Evolutionary conservation across 2,888 invertebrate genomes (phyloP), one percentile per base, ranked within the genome.

Genomic region (Acleris literana): DNA sequence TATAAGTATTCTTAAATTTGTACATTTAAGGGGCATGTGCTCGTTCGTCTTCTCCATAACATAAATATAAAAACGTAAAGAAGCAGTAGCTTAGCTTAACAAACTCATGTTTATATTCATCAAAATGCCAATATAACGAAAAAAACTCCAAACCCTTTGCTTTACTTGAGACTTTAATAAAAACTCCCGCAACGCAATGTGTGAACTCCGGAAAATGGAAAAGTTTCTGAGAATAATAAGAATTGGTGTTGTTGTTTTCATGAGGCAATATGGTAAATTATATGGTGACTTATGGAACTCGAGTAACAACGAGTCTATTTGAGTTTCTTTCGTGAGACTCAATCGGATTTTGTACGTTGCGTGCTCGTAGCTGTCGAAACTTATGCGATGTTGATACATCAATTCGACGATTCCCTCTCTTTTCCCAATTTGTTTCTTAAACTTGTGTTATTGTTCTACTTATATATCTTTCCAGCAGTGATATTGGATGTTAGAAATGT

Each of bases 211-310:
- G 69, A 69, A 74, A 76, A 80, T 77, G 78, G 76, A 76, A 77
- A 80, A 79, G 77, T 78, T 78, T 56, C 64, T 69, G 63, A 71
- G 71, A 76, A 75, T 76, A 78, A 74, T 73, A 72, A 75, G 72
- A 67, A 67, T 59, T 64, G 68, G 67, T 72, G 71, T 73, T 71
- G 74, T 76, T 74, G 57, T 71, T 72, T 73, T 72, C 71, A 71
- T 69, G 70, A 67, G 62, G 17, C 56, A 62, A 67, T 71, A 72
- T 58, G 71, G 69, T 69, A 72, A 70, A 66, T 68, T 69, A 69
- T 70, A 68, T 63, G 63, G 64, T 68, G 66, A 69, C 61, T 68
- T 63, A 53, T 61, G 70, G 51, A 56, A 56, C 57, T 57, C 66
- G 25, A 57, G 57, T 66, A 51, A 33, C 17, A 44, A 39, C 55